phyloP scores from a whole-genome alignment of 2,113 vertebrate genomes.

The Irena cyanogastra region DNA sequence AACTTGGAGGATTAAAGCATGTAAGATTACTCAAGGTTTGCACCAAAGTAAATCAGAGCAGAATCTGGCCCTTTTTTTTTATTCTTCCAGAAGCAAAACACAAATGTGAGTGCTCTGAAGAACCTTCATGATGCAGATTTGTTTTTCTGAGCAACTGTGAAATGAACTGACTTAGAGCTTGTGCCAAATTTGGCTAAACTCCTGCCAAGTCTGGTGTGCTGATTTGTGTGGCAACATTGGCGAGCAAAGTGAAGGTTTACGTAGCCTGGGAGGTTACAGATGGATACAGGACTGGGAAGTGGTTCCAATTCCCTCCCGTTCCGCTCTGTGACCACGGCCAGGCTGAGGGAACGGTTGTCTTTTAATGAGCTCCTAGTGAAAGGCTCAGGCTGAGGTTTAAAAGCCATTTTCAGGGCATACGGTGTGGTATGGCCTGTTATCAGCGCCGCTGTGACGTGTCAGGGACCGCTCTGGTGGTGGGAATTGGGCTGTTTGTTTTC shows the following conservation, averaged over 20 bases:
- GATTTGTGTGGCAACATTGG: conserved; percentile 52
- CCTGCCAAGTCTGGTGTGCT: conserved; percentile 28
- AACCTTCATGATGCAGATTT: conserved; percentile 11
- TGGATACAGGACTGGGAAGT: background rate
- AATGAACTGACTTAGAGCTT: background rate
- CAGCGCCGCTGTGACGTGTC: background rate
- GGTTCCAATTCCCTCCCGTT: conserved; percentile 1
- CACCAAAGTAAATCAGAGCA: background rate
- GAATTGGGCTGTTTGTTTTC: conserved; percentile 46
- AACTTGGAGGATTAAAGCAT: background rate
- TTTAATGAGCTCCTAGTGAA: background rate
- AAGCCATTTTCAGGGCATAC: background rate
- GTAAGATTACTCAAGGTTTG: background rate
- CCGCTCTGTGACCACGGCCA: background rate
- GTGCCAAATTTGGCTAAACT: conserved; percentile 8
- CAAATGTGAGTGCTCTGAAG: background rate
- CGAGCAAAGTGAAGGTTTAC: background rate
- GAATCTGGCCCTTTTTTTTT: background rate
- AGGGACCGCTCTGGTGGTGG: background rate
- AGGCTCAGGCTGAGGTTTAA: background rate
- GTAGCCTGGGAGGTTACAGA: background rate
- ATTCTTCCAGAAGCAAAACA: background rate
- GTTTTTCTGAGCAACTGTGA: conserved; percentile 49
- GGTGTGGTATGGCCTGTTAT: background rate
- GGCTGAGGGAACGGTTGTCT: background rate